A percentile compares a stretch with the other conserved stretches of the same genome.
Evolutionary conservation across 2,888 invertebrate genomes (phyloP).

Genomic region (Cosmia pyralina): DNA sequence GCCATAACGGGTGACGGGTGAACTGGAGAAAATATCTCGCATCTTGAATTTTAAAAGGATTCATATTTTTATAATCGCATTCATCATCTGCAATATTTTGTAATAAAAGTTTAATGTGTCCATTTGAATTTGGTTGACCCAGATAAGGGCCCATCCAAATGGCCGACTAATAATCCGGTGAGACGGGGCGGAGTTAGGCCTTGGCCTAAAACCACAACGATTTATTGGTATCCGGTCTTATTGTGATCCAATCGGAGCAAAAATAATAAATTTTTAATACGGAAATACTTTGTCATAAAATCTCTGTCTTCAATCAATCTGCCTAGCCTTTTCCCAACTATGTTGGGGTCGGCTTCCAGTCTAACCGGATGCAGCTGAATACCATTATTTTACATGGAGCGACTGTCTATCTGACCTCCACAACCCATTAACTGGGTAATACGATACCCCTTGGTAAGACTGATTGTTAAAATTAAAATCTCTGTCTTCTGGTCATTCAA

Average conservation of each 20-base stretch:
- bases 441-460: too few species aligned
- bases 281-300: slow-evolving; percentile 28
- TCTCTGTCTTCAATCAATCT: neutral
- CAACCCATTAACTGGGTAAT: too few species aligned
- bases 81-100: slow-evolving; percentile 37
- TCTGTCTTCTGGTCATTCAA: neutral
- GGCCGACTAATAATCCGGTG: slow-evolving; percentile 68
- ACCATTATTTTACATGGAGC: too few species aligned
- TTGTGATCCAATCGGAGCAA: slow-evolving; percentile 46
- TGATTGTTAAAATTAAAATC: too few species aligned
- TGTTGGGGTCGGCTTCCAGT: too few species aligned
- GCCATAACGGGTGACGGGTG: slow-evolving; percentile 18
- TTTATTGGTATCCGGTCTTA: slow-evolving; percentile 53
- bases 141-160: slow-evolving; percentile 72
- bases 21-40: slow-evolving; percentile 23
- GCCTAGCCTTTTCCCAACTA: too few species aligned
- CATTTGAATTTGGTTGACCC: slow-evolving; percentile 68
- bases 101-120: slow-evolving; percentile 51
- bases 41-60: slow-evolving; percentile 27
- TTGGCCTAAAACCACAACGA: slow-evolving; percentile 72
- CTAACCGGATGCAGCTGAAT: too few species aligned
- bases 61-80: slow-evolving; percentile 21
- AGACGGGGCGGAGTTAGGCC: slow-evolving; percentile 78
- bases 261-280: slow-evolving; percentile 31
- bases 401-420: too few species aligned